Conservation (phyloP, 2,888 invertebrate genomes). For the Sinhomidia bicolor region DNA sequence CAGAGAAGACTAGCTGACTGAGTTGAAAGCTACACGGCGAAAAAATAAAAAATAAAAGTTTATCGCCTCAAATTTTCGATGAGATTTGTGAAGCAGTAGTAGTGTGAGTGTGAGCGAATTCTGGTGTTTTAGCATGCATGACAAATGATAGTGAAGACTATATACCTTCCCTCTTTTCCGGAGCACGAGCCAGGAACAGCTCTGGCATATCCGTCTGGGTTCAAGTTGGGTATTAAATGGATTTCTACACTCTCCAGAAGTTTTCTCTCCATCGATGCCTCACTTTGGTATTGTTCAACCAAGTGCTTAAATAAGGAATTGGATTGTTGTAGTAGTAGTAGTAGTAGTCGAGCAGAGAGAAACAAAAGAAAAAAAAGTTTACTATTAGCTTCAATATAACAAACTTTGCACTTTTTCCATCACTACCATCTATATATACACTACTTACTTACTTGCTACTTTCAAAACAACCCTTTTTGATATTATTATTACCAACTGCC, state of each 20-base stretch:
- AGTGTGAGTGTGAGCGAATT: too few relatives aligned
- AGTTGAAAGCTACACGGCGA: too few relatives aligned
- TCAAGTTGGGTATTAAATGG: constrained; percentile 85
- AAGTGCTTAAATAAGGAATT: constrained; percentile 81
- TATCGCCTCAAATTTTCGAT: too few relatives aligned
- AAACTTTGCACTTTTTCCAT: neutral
- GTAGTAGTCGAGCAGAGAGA: neutral
- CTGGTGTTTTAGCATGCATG: neutral
- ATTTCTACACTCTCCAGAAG: constrained; percentile 83
- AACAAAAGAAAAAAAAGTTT: constrained; percentile 17
- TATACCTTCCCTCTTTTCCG: constrained; percentile 73
- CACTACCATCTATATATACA: too few relatives aligned
- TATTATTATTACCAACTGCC: too few relatives aligned
- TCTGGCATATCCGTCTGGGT: constrained; percentile 84
- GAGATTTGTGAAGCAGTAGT: neutral
- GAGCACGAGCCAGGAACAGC: constrained; percentile 75
- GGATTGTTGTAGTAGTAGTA: too few relatives aligned
- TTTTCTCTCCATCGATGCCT: constrained; percentile 82
- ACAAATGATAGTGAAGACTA: neutral
- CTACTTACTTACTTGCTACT: neutral
- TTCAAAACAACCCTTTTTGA: neutral
- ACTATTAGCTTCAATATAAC: neutral
- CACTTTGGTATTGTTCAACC: constrained; percentile 83
- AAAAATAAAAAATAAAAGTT: too few relatives aligned
- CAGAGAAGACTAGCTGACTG: too few relatives aligned